Base-by-base conservation (phyloP, 2,888 invertebrate genomes). In the Plebejus argus region DNA sequence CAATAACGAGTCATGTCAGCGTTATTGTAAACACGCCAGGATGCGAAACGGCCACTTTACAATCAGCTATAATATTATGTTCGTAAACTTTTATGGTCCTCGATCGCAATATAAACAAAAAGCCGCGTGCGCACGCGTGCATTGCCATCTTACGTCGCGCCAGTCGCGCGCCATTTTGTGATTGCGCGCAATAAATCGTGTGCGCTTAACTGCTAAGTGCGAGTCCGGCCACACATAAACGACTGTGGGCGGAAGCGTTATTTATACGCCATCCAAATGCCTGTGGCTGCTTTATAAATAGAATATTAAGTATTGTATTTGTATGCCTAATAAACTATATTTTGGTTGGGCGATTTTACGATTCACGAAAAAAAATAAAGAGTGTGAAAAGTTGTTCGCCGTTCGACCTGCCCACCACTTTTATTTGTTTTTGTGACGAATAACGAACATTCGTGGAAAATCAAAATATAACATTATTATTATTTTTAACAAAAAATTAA, bases 201-300 rank as follows among this genome's bases (percentile, higher is more conserved):
- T 80, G 80, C 79, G 78, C 82, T 83, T 84, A 85, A 83, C 82
- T 74, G 74, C 45, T 74, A 66, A 66, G 66, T 83, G 82, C 82
- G 81, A 79, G 78, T 82, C 82, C 83, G 87, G 83, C 87, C 87
- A 87, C 88, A 88, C 88, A 84, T 85, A 85, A 84, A 83, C 78
- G 80, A 72, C 80, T 78, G 89, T 88, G 87, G 87, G 88, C 84
- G 86, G 82, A 78, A 79, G 79, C 79, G 82, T 83, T 86, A 86
- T 87, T 87, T 88, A 86, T 86, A 83, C 83, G 75, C 70, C 70
- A 66, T 72, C 79, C 61, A 74, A 76, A 77, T 75, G 53, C 70
- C 75, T 35, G 33, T 39, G 49, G 53, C 56, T n/a, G 75, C 49
- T 35, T 74, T 74, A 74, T 75, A 77, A 77, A 74, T 75, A 61